phyloP scores from a whole-genome alignment of 1,140 invertebrate species.

The Apis cerana region DNA sequence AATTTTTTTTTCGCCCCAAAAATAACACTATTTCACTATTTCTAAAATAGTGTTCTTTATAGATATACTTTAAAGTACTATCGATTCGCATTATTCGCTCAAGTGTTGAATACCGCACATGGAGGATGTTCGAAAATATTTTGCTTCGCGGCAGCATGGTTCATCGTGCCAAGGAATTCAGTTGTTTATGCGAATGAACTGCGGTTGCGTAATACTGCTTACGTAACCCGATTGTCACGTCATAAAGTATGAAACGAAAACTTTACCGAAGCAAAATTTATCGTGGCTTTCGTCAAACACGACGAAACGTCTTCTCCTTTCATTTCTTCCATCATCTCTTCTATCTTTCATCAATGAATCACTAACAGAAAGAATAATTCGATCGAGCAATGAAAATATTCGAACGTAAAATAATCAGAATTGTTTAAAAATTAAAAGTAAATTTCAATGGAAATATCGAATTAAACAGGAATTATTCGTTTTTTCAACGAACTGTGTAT shows the following conservation, averaged over 20 bases:
- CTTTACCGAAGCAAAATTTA: neutral
- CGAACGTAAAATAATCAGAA: too few relatives aligned
- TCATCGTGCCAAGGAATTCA: slow-evolving; percentile 51
- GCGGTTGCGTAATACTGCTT: slow-evolving; percentile 31
- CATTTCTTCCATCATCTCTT: too few relatives aligned
- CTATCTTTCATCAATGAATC: neutral
- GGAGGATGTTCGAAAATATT: slow-evolving; percentile 36
- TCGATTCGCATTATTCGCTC: neutral
- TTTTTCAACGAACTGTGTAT: too few relatives aligned
- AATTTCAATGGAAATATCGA: too few relatives aligned
- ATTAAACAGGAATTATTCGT: too few relatives aligned
- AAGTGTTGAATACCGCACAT: neutral
- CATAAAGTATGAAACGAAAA: slow-evolving; percentile 16
- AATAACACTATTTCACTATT: neutral
- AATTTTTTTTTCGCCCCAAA: too few relatives aligned
- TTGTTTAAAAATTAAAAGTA: too few relatives aligned
- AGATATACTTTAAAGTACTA: too few relatives aligned
- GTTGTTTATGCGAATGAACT: slow-evolving; percentile 42
- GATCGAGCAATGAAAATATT: too few relatives aligned
- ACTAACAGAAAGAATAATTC: too few relatives aligned
- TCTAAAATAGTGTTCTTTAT: neutral
- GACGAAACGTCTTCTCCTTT: neutral
- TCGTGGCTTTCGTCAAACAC: neutral
- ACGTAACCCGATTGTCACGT: slow-evolving; percentile 31
- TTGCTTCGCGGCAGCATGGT: slow-evolving; percentile 8